These are phyloP conservation scores for Cydia amplana DNA, from an alignment of 1,140 invertebrate genomes.

Conservation along the genomic window DNA sequence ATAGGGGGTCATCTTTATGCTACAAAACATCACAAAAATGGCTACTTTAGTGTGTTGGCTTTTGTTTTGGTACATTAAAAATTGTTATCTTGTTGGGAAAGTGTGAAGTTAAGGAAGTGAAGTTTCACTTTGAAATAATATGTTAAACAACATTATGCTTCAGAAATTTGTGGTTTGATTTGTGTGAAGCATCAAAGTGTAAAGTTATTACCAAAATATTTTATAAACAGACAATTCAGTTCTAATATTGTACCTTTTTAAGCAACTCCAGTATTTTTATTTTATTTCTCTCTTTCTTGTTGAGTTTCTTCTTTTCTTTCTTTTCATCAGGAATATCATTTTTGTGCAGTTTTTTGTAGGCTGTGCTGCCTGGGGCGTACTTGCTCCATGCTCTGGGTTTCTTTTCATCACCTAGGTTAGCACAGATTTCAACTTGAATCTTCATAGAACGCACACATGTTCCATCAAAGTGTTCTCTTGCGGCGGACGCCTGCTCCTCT, in stretches of 20 bases:
- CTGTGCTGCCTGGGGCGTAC: conserved; percentile 86
- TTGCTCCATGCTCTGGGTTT: conserved; percentile 96
- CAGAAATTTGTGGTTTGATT: too few relatives aligned
- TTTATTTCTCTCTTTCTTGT: conserved; percentile 74
- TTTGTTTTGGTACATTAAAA: too few relatives aligned
- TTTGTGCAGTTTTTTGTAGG: conserved; percentile 81
- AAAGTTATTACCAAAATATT: too few relatives aligned
- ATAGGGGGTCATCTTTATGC: conserved; percentile 93
- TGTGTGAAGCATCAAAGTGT: too few relatives aligned
- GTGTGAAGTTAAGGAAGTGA: too few relatives aligned
- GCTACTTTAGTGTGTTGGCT: not conserved
- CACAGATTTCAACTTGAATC: conserved; percentile 89
- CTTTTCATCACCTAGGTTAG: conserved; percentile 86
- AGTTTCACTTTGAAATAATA: too few relatives aligned
- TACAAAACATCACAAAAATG: conserved; percentile 66
- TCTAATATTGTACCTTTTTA: conserved; percentile 78
- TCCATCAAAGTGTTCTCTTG: conserved; percentile 90
- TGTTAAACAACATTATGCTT: too few relatives aligned
- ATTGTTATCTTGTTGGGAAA: too few relatives aligned
- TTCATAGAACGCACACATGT: conserved; percentile 90
- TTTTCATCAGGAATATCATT: conserved; percentile 48
- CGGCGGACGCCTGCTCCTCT: conserved; percentile 87
- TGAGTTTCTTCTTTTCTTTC: conserved; percentile 50
- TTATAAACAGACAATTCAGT: not conserved
- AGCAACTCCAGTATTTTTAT: conserved; percentile 82